These are phyloP conservation scores for Seira sanloemensis DNA, from an alignment of 2,888 invertebrate species.

Conservation along the genomic window DNA sequence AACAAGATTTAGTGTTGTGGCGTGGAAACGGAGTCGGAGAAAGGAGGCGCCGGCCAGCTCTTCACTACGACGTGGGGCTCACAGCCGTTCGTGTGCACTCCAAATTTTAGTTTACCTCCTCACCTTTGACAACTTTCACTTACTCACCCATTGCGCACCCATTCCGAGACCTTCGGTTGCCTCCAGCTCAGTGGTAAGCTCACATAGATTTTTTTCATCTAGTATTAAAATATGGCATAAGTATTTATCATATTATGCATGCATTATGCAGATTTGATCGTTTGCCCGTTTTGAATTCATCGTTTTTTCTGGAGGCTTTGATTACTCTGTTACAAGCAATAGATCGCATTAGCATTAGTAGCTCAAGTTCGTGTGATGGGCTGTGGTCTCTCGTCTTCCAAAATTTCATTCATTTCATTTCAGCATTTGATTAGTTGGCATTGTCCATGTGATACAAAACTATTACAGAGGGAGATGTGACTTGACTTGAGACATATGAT, in stretches of 20 bases:
- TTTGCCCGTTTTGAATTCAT: not conserved
- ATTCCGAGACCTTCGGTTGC: constrained; percentile 38
- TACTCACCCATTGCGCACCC: constrained; percentile 40
- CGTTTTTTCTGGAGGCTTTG: too few relatives aligned
- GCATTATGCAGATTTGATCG: not conserved
- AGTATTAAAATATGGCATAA: not conserved
- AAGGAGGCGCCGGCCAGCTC: constrained; percentile 22
- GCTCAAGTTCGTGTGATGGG: not conserved
- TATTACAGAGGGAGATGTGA: too few relatives aligned
- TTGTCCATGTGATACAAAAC: too few relatives aligned
- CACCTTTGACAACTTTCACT: constrained; percentile 39
- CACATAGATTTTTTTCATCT: not conserved
- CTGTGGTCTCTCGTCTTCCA: too few relatives aligned
- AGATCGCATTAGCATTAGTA: too few relatives aligned
- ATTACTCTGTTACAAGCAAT: too few relatives aligned
- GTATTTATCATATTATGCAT: not conserved
- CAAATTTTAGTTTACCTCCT: constrained; percentile 49
- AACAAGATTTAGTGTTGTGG: constrained; percentile 25
- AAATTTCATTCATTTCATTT: too few relatives aligned
- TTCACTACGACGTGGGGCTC: not conserved
- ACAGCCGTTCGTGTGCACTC: constrained; percentile 13
- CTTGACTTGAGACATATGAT: too few relatives aligned
- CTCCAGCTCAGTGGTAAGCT: constrained; percentile 60
- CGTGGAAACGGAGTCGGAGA: constrained; percentile 59
- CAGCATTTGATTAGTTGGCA: too few relatives aligned